These are phyloP conservation scores for Loxodonta africana DNA, from an alignment of 2,113 vertebrate species.

Conservation along the genomic window DNA sequence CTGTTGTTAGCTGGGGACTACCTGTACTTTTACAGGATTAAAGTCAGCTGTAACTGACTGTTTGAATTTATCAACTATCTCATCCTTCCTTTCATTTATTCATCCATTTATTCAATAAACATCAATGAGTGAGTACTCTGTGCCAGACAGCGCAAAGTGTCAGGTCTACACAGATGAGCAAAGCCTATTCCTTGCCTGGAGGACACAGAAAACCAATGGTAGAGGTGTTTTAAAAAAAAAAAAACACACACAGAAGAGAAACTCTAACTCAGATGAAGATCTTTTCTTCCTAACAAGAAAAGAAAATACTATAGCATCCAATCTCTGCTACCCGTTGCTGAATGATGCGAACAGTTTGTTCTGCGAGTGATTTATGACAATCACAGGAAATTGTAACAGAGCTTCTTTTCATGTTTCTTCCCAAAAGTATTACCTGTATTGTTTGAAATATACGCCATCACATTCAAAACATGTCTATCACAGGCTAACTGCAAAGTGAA, in stretches of 20 bases:
- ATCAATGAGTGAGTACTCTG: not conserved
- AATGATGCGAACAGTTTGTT: slow-evolving; percentile 8
- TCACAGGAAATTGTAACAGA: slow-evolving; percentile 47
- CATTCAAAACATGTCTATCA: not conserved
- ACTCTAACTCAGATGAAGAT: not conserved
- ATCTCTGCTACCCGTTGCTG: not conserved
- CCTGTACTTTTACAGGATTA: too few species aligned
- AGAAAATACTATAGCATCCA: not conserved
- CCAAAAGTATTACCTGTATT: slow-evolving; percentile 23
- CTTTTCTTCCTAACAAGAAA: slow-evolving; percentile 3
- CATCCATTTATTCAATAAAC: not conserved
- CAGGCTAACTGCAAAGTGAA: not conserved
- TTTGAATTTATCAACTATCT: not conserved
- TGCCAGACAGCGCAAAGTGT: not conserved
- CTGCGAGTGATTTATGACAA: slow-evolving; percentile 5
- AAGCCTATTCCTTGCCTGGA: not conserved
- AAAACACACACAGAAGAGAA: not conserved
- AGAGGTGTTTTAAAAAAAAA: not conserved
- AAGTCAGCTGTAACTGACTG: not conserved
- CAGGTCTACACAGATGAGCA: not conserved
- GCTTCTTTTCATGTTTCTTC: slow-evolving; percentile 23
- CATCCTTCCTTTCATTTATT: not conserved
- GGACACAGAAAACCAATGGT: not conserved
- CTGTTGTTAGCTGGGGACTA: too few species aligned
- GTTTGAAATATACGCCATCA: slow-evolving; percentile 62